Conservation (phyloP, 2,797 vertebrate species). For the Megalops cyprinoides region DNA sequence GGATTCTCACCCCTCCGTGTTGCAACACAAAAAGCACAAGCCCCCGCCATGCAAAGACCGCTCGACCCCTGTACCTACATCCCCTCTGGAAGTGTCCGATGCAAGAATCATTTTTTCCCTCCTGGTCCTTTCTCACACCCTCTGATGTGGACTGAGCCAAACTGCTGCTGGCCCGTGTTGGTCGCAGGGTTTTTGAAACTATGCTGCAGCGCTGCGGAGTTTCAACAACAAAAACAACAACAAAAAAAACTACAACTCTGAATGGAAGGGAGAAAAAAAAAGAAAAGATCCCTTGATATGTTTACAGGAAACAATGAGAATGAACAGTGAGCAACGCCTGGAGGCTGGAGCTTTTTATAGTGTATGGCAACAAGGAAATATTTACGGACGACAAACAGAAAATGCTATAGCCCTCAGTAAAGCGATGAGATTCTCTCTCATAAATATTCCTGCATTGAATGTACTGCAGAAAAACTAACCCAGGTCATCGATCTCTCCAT, state of each 20-base stretch:
- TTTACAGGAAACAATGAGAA: neutral
- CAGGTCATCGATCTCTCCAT: no score
- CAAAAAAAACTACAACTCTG: neutral
- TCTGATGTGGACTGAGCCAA: no score
- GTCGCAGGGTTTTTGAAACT: no score
- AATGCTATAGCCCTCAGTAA: neutral
- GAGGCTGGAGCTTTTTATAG: neutral
- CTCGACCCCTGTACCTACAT: neutral
- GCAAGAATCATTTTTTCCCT: neutral
- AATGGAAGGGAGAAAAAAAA: neutral
- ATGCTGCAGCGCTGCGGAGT: no score
- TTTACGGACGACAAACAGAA: neutral
- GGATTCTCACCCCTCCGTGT: no score
- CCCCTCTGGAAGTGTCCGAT: neutral
- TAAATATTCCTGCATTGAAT: no score
- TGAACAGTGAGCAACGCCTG: neutral
- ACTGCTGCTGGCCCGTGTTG: no score
- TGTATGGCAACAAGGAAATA: neutral
- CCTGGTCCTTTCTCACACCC: no score
- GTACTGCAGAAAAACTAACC: no score
- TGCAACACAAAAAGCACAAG: neutral
- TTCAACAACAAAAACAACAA: no score
- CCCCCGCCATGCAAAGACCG: neutral
- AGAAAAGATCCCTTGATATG: neutral
- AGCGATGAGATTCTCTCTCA: no score